A percentile compares a stretch with the other conserved stretches of the same genome.
These are phyloP conservation scores for Cichladusa arquata DNA, from an alignment of 2,113 vertebrate genomes.

Conservation along the genomic window DNA sequence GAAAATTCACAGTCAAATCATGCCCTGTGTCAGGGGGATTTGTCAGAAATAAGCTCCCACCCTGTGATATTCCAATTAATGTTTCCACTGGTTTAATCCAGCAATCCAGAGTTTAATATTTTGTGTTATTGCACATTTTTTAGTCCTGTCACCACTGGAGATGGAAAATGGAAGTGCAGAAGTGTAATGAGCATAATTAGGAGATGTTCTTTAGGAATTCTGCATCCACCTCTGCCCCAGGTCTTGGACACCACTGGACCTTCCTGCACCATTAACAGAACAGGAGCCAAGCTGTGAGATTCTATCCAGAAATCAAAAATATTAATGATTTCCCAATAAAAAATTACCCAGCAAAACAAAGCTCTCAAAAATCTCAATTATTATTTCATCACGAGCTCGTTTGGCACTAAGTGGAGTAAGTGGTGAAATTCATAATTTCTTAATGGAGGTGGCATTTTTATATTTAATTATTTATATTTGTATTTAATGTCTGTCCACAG, in stretches of 20 bases:
- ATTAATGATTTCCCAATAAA: background rate
- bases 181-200: accelerated
- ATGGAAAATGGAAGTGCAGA: background rate
- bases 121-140: background rate
- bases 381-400: background rate
- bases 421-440: background rate
- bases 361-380: background rate
- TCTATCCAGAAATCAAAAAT: background rate
- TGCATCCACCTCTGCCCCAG: background rate
- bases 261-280: background rate
- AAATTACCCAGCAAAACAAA: background rate
- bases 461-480: background rate
- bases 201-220: background rate
- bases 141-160: accelerated
- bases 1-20: accelerated
- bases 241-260: background rate
- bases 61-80: accelerated
- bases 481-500: background rate
- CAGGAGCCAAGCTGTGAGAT: background rate
- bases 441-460: background rate
- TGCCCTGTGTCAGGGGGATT: too few relatives aligned
- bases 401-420: background rate
- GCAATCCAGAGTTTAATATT: accelerated
- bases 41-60: accelerated
- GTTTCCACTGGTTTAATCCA: accelerated